Evolutionary conservation across 2,888 invertebrate species (phyloP).

Genomic region (Azorinus chamasolen): DNA sequence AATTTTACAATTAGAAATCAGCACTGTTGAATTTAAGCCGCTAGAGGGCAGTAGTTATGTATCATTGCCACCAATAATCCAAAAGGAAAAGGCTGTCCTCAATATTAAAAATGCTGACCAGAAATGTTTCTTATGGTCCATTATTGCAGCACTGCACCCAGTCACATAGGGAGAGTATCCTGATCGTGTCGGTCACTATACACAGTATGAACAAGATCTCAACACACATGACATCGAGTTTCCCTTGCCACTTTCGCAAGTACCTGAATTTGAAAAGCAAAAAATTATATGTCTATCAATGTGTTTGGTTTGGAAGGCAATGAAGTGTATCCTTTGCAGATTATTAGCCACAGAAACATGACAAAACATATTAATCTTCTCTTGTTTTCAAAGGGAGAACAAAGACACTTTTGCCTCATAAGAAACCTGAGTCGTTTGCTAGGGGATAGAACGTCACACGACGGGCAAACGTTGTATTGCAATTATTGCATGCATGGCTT

Average conservation of each 20-base stretch:
- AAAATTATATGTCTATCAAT: slow-evolving; percentile 39
- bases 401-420: slow-evolving; percentile 25
- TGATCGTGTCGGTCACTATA: slow-evolving; percentile 18
- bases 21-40: slow-evolving; percentile 36
- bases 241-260: slow-evolving; percentile 3
- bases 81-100: slow-evolving; percentile 37
- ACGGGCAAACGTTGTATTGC: slow-evolving; percentile 34
- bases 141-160: slow-evolving; percentile 31
- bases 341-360: neutral
- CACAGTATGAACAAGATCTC: slow-evolving; percentile 25
- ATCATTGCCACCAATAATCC: slow-evolving; percentile 2
- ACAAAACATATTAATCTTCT: slow-evolving; percentile 22
- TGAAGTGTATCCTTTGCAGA: slow-evolving; percentile 14
- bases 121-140: slow-evolving; percentile 43
- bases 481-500: slow-evolving; percentile 46
- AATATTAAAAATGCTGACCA: slow-evolving; percentile 53
- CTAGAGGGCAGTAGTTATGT: slow-evolving; percentile 43
- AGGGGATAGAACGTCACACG: slow-evolving; percentile 28
- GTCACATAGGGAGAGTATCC: slow-evolving; percentile 16
- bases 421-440: slow-evolving; percentile 35
- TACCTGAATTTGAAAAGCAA: slow-evolving; percentile 18
- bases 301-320: slow-evolving; percentile 18
- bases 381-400: slow-evolving; percentile 26
- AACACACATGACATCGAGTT: slow-evolving; percentile 9
- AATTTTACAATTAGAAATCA: slow-evolving; percentile 44